Percentiles rank a stretch among this genome's conserved stretches.
Conservation (phyloP, 1,140 invertebrate species). For the Brachionus paranguensis region DNA sequence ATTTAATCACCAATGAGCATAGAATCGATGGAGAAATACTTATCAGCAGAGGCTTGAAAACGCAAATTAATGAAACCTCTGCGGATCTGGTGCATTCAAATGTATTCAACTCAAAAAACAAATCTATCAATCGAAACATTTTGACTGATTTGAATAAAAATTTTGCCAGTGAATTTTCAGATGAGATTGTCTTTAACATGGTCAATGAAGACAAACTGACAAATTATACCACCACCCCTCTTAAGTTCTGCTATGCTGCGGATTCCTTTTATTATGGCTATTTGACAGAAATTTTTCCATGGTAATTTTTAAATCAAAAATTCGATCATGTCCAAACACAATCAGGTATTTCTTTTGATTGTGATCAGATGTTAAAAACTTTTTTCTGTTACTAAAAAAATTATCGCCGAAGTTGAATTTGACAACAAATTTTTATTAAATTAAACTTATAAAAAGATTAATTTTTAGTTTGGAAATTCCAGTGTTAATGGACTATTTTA, state of each 20-base stretch:
- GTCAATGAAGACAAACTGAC: neutral
- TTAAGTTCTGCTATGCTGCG: neutral
- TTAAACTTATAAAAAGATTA: too few relatives aligned
- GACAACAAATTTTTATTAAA: too few relatives aligned
- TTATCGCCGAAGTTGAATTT: too few relatives aligned
- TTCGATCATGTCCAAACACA: too few relatives aligned
- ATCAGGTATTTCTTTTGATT: too few relatives aligned
- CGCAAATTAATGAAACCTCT: neutral
- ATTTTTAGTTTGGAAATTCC: too few relatives aligned
- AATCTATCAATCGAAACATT: neutral
- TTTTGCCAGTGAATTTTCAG: neutral
- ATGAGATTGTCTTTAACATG: neutral
- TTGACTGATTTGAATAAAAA: neutral
- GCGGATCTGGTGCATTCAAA: neutral
- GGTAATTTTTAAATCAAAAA: neutral
- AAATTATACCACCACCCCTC: neutral
- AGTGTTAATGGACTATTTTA: too few relatives aligned
- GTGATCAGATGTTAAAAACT: too few relatives aligned
- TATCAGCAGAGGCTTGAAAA: neutral
- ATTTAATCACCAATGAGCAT: neutral
- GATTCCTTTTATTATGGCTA: conserved; percentile 15
- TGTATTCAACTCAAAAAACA: neutral
- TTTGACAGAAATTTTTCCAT: conserved; percentile 1
- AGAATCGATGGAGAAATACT: neutral
- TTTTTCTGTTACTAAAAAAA: too few relatives aligned